Evolutionary conservation across 1,140 invertebrate species (phyloP).

Genomic region (Nymphalis io): DNA sequence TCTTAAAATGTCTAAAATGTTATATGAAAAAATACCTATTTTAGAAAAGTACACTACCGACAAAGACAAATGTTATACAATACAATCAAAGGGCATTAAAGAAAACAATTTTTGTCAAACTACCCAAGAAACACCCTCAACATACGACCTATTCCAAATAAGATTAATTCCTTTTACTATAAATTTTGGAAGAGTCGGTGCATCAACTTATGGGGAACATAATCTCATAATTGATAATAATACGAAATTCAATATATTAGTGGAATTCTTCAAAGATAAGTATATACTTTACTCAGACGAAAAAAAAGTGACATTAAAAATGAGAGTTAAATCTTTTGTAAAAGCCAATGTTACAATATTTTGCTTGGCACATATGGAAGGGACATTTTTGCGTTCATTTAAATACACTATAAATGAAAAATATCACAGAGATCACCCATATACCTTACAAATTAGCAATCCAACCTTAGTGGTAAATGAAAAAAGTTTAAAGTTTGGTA

Average conservation of each 20-base stretch:
- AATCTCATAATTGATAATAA: conserved; percentile 60
- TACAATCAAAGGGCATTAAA: conserved; percentile 27
- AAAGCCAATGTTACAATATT: conserved; percentile 51
- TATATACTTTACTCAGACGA: conserved; percentile 55
- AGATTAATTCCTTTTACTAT: conserved; percentile 51
- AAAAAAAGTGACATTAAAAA: conserved; percentile 41
- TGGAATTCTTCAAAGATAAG: conserved; percentile 54
- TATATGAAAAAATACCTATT: conserved; percentile 37
- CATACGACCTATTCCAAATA: conserved; percentile 59
- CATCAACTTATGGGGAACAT: conserved; percentile 57
- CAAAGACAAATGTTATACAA: conserved; percentile 46
- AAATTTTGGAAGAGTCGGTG: conserved; percentile 63
- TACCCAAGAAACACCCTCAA: conserved; percentile 36
- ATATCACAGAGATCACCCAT: conserved; percentile 56
- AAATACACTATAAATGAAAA: conserved; percentile 59
- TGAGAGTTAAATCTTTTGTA: conserved; percentile 50
- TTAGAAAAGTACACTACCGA: conserved; percentile 45
- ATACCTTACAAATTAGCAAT: conserved; percentile 57
- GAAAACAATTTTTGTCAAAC: conserved; percentile 51
- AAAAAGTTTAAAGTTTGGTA: conserved; percentile 71
- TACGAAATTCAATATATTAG: conserved; percentile 53
- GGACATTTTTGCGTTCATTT: conserved; percentile 51
- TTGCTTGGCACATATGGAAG: conserved; percentile 55
- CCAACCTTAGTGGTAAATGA: conserved; percentile 60
- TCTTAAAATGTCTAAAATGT: conserved; percentile 46